A percentile compares a stretch with the other conserved stretches of the same genome.
Evolutionary conservation across 2,113 vertebrate genomes (phyloP).

Genomic region (Corythornis vintsioides): DNA sequence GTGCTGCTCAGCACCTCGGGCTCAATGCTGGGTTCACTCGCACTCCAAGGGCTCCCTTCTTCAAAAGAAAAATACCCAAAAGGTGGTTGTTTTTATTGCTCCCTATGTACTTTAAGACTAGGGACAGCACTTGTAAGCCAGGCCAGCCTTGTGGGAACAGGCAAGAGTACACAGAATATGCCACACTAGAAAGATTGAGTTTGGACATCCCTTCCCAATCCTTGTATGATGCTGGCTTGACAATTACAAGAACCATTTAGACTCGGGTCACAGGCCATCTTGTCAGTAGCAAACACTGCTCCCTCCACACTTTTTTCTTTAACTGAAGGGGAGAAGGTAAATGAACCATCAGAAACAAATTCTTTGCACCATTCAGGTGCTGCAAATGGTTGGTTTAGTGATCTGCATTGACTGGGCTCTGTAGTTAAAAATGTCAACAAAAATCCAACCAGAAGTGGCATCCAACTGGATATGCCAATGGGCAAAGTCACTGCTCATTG

Average conservation of each 20-base stretch:
- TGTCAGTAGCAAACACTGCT: conserved; percentile 11
- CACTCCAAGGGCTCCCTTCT: conserved; percentile 96
- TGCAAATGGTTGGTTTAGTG: conserved; percentile 66
- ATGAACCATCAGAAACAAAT: conserved; percentile 40
- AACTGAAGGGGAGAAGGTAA: conserved; percentile 52
- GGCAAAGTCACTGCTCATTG: neutral
- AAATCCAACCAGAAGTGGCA: conserved; percentile 30
- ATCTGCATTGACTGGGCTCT: conserved; percentile 76
- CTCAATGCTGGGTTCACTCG: conserved; percentile 97
- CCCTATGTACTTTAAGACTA: conserved; percentile 69
- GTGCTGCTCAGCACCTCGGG: conserved; percentile 89
- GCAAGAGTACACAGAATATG: conserved; percentile 38
- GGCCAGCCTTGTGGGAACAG: conserved; percentile 67
- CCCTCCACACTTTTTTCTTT: neutral
- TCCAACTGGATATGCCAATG: neutral
- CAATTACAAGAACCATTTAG: conserved; percentile 66
- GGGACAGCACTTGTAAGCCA: conserved; percentile 71
- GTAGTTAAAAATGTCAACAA: conserved; percentile 23
- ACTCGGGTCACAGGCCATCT: neutral
- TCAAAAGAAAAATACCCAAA: conserved; percentile 81
- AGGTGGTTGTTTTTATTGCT: conserved; percentile 57
- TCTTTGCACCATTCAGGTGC: conserved; percentile 66
- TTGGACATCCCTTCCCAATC: conserved; percentile 38
- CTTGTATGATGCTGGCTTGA: conserved; percentile 50
- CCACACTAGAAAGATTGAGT: conserved; percentile 14